Conservation (phyloP, 2,113 vertebrate genomes). For the Geococcyx californianus region DNA sequence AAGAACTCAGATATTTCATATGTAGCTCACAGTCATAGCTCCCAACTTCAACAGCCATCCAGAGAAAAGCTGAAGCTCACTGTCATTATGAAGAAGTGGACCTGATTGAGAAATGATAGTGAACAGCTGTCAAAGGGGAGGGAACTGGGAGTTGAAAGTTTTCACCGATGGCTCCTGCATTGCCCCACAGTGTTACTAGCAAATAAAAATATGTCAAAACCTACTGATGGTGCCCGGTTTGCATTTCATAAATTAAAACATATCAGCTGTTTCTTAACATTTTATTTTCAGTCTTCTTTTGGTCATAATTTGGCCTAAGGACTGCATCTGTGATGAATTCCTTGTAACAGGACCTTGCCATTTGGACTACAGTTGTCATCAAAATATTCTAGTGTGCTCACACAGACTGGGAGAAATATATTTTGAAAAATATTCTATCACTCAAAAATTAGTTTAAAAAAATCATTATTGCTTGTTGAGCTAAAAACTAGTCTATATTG, state of each 20-base stretch:
- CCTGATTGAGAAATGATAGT: slow-evolving; percentile 12
- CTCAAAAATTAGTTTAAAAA: slow-evolving; percentile 24
- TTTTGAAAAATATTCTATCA: not conserved
- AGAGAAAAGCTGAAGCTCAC: slow-evolving; percentile 30
- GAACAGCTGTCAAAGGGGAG: slow-evolving; percentile 29
- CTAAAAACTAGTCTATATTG: not conserved
- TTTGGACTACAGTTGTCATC: slow-evolving; percentile 54
- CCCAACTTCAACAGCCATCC: slow-evolving; percentile 23
- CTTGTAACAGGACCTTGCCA: slow-evolving; percentile 26
- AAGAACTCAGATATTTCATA: not conserved
- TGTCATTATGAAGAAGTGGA: slow-evolving; percentile 12
- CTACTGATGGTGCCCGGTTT: not conserved
- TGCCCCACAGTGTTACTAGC: not conserved
- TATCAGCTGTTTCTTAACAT: slow-evolving; percentile 43
- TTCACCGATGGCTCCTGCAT: not conserved
- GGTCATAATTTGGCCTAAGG: slow-evolving; percentile 53
- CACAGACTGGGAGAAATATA: not conserved
- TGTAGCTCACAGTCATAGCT: not conserved
- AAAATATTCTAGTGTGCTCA: slow-evolving; percentile 11
- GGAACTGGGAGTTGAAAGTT: not conserved
- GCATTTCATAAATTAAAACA: slow-evolving; percentile 57
- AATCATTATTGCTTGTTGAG: not conserved
- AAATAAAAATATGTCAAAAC: slow-evolving; percentile 38
- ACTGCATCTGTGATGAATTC: slow-evolving; percentile 52
- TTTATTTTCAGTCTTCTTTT: slow-evolving; percentile 56